Evolutionary conservation across 2,888 invertebrate genomes (phyloP).

Genomic region (Diaprepes abbreviatus): DNA sequence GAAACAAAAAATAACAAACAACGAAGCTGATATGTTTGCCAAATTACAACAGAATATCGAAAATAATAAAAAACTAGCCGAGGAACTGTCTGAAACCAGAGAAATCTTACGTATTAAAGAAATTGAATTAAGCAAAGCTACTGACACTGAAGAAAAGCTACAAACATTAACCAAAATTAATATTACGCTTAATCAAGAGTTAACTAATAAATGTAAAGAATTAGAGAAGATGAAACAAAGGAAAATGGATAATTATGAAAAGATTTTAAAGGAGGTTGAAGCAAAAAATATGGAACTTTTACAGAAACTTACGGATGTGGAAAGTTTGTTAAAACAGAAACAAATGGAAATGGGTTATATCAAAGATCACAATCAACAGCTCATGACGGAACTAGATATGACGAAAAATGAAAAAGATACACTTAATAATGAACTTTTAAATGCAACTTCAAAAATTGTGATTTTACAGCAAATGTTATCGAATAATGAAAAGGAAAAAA

Average conservation of each 20-base stretch:
- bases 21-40: conserved; percentile 14
- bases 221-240: neutral
- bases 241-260: neutral
- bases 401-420: neutral
- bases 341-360: neutral
- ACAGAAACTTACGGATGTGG: neutral
- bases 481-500: neutral
- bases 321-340: neutral
- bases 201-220: neutral
- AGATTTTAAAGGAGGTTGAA: neutral
- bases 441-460: neutral
- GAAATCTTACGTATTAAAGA: neutral
- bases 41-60: conserved; percentile 14
- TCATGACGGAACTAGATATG: neutral
- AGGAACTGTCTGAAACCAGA: conserved; percentile 14
- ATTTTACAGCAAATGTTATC: neutral
- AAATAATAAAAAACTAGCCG: neutral
- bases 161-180: neutral
- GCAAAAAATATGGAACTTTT: conserved; percentile 10
- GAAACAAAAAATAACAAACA: conserved; percentile 18
- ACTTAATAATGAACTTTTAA: neutral
- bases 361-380: neutral
- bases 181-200: neutral
- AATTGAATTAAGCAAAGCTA: neutral
- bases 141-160: neutral